Conservation (phyloP, 1,140 invertebrate genomes). For the Protaetia brevitarsis region DNA sequence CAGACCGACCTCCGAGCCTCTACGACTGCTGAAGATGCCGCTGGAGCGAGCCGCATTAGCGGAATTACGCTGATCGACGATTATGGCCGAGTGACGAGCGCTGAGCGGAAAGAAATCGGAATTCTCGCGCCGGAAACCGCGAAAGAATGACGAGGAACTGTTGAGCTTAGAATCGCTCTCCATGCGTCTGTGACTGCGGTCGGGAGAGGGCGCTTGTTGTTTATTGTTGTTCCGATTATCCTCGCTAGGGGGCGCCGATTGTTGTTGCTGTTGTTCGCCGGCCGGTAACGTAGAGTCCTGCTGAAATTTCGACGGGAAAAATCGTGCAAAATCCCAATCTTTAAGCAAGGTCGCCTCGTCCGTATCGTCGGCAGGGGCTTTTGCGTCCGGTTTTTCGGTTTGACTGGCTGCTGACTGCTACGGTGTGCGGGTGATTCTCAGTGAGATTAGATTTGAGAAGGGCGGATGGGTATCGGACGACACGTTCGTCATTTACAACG, state of each 20-base stretch:
- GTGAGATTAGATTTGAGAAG: too few species aligned
- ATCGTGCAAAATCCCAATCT: slow-evolving; percentile 80
- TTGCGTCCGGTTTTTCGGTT: slow-evolving; percentile 35
- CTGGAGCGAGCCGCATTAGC: slow-evolving; percentile 56
- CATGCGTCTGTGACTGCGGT: slow-evolving; percentile 58
- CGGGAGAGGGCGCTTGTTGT: slow-evolving; percentile 46
- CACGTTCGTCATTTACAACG: too few species aligned
- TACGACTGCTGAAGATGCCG: slow-evolving; percentile 63
- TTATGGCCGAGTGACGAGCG: slow-evolving; percentile 70
- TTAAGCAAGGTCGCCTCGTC: slow-evolving; percentile 72
- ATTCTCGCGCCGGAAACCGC: slow-evolving; percentile 76
- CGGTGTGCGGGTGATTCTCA: slow-evolving; percentile 29
- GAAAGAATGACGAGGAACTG: slow-evolving; percentile 64
- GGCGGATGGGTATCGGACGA: too few species aligned
- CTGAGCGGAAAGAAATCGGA: slow-evolving; percentile 73
- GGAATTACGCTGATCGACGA: slow-evolving; percentile 53
- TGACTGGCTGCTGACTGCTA: slow-evolving; percentile 47
- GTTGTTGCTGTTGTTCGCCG: not conserved
- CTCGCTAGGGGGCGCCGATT: slow-evolving; percentile 46
- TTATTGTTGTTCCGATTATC: slow-evolving; percentile 46
- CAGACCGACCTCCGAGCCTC: slow-evolving; percentile 57
- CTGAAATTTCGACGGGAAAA: slow-evolving; percentile 63
- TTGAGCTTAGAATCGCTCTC: slow-evolving; percentile 66
- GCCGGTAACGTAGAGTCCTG: slow-evolving; percentile 46
- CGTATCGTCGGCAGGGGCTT: slow-evolving; percentile 54